These are phyloP conservation scores for Colletes gigas DNA, from an alignment of 1,140 invertebrate genomes.

Conservation along the genomic window DNA sequence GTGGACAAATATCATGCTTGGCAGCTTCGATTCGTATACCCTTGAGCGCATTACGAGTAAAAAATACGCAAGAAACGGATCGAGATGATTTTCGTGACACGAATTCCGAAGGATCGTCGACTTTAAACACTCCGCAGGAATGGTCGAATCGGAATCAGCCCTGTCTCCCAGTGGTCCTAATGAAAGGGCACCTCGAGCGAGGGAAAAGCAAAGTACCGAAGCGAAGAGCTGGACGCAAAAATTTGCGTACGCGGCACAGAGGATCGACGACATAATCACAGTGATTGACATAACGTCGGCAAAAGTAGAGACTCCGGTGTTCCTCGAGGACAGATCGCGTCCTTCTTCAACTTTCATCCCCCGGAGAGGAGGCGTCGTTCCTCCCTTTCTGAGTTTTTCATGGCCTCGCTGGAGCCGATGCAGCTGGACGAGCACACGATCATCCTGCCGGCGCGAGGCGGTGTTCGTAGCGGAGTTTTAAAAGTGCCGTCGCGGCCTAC, in stretches of 20 bases:
- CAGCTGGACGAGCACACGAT: slow-evolving; percentile 32
- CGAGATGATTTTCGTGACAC: no score
- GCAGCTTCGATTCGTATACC: no score
- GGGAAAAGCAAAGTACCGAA: slow-evolving; percentile 37
- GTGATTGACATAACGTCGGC: slow-evolving; percentile 68
- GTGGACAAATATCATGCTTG: no score
- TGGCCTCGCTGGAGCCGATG: slow-evolving; percentile 25
- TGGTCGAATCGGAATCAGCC: slow-evolving; percentile 6
- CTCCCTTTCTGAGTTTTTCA: slow-evolving; percentile 21
- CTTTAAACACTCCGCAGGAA: neutral
- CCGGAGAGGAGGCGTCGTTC: neutral
- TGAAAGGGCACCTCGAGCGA: neutral
- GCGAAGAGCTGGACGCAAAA: slow-evolving; percentile 34
- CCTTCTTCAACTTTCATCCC: slow-evolving; percentile 41
- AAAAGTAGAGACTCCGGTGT: slow-evolving; percentile 63
- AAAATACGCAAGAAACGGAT: no score
- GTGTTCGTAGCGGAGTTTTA: slow-evolving; percentile 39
- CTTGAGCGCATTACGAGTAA: no score
- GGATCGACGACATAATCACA: slow-evolving; percentile 73
- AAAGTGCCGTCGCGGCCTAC: slow-evolving; percentile 59
- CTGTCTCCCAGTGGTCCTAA: slow-evolving; percentile 1
- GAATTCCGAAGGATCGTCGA: no score
- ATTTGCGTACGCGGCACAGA: slow-evolving; percentile 68
- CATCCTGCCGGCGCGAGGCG: slow-evolving; percentile 25
- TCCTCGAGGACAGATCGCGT: slow-evolving; percentile 40